A percentile compares a stretch with the other conserved stretches of the same genome.
phyloP scores from a whole-genome alignment of 2,888 invertebrate species.

The Serripes groenlandicus region DNA sequence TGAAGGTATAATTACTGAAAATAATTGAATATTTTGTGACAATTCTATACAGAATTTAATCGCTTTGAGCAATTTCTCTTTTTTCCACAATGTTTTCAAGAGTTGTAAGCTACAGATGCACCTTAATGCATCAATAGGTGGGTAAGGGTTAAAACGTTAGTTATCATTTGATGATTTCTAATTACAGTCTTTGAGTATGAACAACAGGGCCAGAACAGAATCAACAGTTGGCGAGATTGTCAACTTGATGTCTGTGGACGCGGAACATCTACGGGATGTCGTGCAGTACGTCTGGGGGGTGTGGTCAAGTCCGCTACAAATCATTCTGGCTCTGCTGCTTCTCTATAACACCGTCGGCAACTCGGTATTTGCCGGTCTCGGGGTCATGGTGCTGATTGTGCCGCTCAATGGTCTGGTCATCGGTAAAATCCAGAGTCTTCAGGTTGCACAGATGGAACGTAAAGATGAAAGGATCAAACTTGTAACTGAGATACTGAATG shows the following conservation, averaged over 20 bases:
- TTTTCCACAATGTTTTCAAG: neutral
- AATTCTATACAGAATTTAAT: no score
- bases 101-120: no score
- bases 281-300: slow-evolving; percentile 79
- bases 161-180: no score
- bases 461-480: slow-evolving; percentile 83
- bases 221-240: slow-evolving; percentile 86
- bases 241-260: slow-evolving; percentile 86
- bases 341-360: slow-evolving; percentile 88
- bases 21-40: no score
- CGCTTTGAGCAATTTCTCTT: no score
- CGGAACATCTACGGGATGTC: slow-evolving; percentile 81
- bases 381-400: slow-evolving; percentile 95
- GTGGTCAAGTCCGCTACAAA: slow-evolving; percentile 91
- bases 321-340: slow-evolving; percentile 91
- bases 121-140: no score
- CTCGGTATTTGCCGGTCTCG: slow-evolving; percentile 94
- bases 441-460: slow-evolving; percentile 78
- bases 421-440: slow-evolving; percentile 76
- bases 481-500: slow-evolving; percentile 81
- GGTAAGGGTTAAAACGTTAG: no score
- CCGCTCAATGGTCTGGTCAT: slow-evolving; percentile 85
- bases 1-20: no score
- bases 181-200: slow-evolving; percentile 84
- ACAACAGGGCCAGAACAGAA: slow-evolving; percentile 80